Conservation (phyloP, 2,113 vertebrate genomes). For the Ailurus styani region DNA sequence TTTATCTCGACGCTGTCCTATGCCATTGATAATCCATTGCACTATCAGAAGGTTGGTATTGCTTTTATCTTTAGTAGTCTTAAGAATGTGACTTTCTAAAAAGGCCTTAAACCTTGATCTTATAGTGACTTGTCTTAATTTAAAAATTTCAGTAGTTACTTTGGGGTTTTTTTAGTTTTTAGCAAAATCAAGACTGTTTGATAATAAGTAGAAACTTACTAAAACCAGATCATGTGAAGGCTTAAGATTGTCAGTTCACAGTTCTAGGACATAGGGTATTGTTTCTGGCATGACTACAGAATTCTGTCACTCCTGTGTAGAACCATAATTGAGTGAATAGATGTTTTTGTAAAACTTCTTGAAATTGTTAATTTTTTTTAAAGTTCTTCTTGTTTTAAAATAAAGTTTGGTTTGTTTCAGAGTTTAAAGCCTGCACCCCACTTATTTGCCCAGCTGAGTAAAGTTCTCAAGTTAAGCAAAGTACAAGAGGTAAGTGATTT, state of each 20-base stretch:
- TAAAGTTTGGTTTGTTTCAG: slow-evolving; percentile 83
- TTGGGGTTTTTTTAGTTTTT: slow-evolving; percentile 8
- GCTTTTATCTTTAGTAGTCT: slow-evolving; percentile 20
- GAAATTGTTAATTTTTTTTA: background rate
- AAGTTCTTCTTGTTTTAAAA: slow-evolving; percentile 24
- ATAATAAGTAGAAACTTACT: background rate
- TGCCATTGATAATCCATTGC: slow-evolving; percentile 99
- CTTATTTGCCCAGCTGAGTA: slow-evolving; percentile 98
- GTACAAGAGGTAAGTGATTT: slow-evolving; percentile 96
- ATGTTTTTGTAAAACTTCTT: background rate
- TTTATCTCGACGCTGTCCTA: slow-evolving; percentile 99
- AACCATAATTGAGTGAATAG: background rate
- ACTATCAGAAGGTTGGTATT: slow-evolving; percentile 97
- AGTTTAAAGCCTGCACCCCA: slow-evolving; percentile 98
- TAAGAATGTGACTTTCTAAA: background rate
- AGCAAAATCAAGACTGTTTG: background rate
- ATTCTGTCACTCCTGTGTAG: background rate
- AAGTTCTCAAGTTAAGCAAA: slow-evolving; percentile 99
- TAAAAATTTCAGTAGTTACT: background rate
- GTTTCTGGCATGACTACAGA: background rate
- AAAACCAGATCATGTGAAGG: background rate
- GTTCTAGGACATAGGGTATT: background rate
- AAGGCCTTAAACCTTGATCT: background rate
- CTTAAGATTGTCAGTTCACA: background rate
- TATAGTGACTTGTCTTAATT: background rate